Evolutionary conservation across 1,140 invertebrate genomes (phyloP).

Genomic region (Drosophila nigromelanica): DNA sequence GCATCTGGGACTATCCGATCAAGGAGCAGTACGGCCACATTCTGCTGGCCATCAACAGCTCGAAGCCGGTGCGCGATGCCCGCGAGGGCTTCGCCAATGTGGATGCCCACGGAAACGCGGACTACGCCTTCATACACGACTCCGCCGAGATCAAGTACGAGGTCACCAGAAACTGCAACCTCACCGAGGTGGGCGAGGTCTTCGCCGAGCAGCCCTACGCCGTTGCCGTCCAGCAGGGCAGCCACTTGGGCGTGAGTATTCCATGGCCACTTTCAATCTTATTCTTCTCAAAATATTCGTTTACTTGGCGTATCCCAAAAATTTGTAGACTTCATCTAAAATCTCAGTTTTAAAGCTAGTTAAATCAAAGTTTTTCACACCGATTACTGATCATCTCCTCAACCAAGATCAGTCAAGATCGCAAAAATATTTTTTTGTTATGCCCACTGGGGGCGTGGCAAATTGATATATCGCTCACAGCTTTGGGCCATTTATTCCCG

Average conservation of each 20-base stretch:
- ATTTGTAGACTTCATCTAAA: too few relatives aligned
- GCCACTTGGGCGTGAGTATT: constrained; percentile 85
- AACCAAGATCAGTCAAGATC: too few relatives aligned
- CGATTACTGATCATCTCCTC: too few relatives aligned
- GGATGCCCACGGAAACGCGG: constrained; percentile 90
- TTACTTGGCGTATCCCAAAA: too few relatives aligned
- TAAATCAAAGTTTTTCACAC: too few relatives aligned
- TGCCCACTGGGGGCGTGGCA: too few relatives aligned
- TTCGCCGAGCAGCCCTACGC: constrained; percentile 95
- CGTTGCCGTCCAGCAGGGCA: constrained; percentile 94
- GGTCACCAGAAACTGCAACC: constrained; percentile 92
- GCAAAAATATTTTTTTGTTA: too few relatives aligned
- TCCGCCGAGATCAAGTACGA: constrained; percentile 93
- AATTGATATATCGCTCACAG: too few relatives aligned
- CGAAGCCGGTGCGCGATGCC: constrained; percentile 88
- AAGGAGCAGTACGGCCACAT: constrained; percentile 96
- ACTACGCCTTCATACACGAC: constrained; percentile 96
- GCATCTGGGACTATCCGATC: constrained; percentile 97
- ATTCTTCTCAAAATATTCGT: too few relatives aligned
- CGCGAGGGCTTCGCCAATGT: constrained; percentile 91
- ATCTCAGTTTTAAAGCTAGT: too few relatives aligned
- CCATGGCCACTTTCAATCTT: too few relatives aligned
- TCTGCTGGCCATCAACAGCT: constrained; percentile 91
- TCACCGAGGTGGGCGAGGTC: constrained; percentile 93
- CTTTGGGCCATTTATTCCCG: too few relatives aligned